phyloP scores from a whole-genome alignment of 2,797 vertebrate genomes.

The Miichthys miiuy region DNA sequence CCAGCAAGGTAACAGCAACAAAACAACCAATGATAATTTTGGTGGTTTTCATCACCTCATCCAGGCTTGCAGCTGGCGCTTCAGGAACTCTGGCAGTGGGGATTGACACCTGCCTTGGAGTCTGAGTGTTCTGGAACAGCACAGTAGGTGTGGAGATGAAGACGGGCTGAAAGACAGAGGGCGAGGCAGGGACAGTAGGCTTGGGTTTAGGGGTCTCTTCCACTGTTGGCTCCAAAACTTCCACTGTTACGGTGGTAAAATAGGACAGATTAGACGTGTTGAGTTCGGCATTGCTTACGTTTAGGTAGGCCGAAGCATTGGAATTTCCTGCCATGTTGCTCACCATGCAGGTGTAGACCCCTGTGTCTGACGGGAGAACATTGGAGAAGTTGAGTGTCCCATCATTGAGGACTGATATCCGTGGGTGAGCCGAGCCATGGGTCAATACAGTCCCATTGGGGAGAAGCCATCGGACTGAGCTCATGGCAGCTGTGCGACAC shows the following conservation, averaged over 20 bases:
- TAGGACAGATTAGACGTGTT: conserved; percentile 98
- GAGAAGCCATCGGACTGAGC: conserved; percentile 95
- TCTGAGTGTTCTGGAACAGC: conserved; percentile 92
- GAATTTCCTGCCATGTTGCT: conserved; percentile 98
- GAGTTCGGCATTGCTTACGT: conserved; percentile 96
- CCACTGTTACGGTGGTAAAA: conserved; percentile 97
- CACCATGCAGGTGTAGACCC: conserved; percentile 97
- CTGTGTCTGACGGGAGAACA: conserved; percentile 92
- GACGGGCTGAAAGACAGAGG: conserved; percentile 95
- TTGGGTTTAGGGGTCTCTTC: conserved; percentile 94
- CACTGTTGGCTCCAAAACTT: conserved; percentile 92
- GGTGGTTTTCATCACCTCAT: conserved; percentile 99
- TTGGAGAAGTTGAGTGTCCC: conserved; percentile 97
- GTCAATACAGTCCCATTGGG: conserved; percentile 95
- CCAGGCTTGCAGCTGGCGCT: conserved; percentile 91
- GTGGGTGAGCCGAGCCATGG: conserved; percentile 93
- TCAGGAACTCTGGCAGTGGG: conserved; percentile 88
- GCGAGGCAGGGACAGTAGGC: conserved; percentile 90
- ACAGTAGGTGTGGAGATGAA: conserved; percentile 97
- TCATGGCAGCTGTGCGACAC: conserved; percentile 96
- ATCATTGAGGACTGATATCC: conserved; percentile 94
- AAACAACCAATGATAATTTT: conserved; percentile 99
- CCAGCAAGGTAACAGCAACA: conserved; percentile 95
- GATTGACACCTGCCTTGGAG: conserved; percentile 89
- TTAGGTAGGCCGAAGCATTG: conserved; percentile 97